Conservation (phyloP, 2,113 vertebrate species). For the Tonatia bakeri region DNA sequence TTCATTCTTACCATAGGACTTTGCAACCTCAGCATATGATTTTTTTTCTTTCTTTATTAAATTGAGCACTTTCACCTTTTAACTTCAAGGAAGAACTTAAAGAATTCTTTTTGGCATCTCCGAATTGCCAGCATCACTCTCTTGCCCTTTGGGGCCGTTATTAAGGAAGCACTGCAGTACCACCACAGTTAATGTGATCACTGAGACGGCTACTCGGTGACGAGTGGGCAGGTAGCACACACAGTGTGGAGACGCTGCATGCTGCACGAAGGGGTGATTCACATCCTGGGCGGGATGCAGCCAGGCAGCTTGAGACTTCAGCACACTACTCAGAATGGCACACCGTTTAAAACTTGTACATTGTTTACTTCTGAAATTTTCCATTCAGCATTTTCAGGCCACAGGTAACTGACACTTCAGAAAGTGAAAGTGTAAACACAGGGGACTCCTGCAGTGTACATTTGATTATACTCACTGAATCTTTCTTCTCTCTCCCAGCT, state of each 20-base stretch:
- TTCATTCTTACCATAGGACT: background rate
- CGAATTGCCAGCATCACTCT: background rate
- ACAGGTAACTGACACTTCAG: background rate
- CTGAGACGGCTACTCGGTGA: background rate
- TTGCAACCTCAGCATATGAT: background rate
- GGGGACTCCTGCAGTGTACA: background rate
- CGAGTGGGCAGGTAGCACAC: background rate
- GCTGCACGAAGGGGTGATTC: background rate
- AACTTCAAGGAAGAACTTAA: background rate
- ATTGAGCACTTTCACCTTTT: background rate
- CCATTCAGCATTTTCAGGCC: background rate
- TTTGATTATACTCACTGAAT: background rate
- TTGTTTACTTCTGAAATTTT: background rate
- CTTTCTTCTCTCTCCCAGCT: background rate
- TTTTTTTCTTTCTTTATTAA: background rate
- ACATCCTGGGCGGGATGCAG: background rate
- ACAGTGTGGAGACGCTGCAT: background rate
- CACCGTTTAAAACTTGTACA: background rate
- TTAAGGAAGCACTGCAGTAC: background rate
- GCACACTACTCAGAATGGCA: background rate
- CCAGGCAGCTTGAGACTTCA: background rate
- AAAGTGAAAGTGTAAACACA: background rate
- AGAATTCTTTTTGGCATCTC: background rate
- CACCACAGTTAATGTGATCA: background rate
- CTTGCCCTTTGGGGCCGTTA: background rate